phyloP scores from a whole-genome alignment of 2,113 vertebrate genomes.

The Thamnophis sirtalis region DNA sequence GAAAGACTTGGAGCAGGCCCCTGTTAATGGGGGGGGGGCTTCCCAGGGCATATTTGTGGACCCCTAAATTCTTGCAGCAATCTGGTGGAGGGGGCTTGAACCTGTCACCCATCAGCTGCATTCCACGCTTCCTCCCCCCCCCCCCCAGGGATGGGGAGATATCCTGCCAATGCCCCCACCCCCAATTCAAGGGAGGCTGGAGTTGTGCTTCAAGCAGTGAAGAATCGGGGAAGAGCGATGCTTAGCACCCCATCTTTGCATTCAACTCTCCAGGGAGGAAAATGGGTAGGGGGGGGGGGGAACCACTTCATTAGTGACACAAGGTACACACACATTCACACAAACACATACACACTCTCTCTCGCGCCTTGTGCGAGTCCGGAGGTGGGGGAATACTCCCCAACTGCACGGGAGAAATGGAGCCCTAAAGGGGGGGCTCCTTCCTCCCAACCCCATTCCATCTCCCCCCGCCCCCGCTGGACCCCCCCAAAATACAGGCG shows the following conservation, averaged over 20 bases:
- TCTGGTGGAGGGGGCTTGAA: too few species aligned
- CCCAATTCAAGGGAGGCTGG: not conserved
- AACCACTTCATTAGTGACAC: too few species aligned
- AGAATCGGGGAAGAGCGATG: too few species aligned
- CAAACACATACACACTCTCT: not conserved
- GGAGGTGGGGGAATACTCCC: not conserved
- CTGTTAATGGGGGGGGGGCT: not conserved
- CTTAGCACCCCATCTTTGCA: not conserved
- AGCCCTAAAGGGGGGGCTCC: not conserved
- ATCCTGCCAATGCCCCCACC: not conserved
- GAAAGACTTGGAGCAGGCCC: not conserved
- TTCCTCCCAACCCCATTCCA: not conserved
- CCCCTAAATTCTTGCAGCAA: not conserved
- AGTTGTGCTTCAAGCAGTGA: not conserved
- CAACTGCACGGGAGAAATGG: too few species aligned
- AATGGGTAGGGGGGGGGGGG: not conserved
- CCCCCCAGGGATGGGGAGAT: not conserved
- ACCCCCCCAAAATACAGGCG: not conserved
- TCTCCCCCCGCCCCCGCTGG: not conserved
- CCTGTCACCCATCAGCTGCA: rapidly evolving
- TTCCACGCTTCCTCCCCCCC: not conserved
- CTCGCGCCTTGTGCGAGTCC: not conserved
- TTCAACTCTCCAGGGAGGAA: not conserved
- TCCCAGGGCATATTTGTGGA: not conserved
- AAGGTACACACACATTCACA: not conserved